These are phyloP conservation scores for Heliconius congener DNA, from an alignment of 1,140 invertebrate genomes.

Conservation along the genomic window DNA sequence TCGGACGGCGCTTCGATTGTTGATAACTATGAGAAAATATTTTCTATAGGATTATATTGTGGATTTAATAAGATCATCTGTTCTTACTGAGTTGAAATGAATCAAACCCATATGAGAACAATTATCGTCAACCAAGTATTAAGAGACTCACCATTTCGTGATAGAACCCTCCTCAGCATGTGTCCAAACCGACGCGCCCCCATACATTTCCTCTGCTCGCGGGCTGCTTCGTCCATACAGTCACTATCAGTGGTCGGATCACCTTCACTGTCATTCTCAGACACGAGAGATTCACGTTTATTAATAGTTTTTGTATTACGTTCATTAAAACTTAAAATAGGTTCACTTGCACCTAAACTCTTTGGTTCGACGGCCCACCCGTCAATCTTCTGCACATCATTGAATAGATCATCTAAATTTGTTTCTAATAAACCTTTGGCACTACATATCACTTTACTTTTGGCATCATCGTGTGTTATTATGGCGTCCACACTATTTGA, in stretches of 20 bases:
- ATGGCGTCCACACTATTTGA: constrained; percentile 73
- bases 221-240: constrained; percentile 62
- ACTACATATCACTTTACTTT: constrained; percentile 77
- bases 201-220: constrained; percentile 71
- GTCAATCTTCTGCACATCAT: constrained; percentile 60
- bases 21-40: constrained; percentile 30
- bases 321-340: constrained; percentile 61
- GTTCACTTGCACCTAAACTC: constrained; percentile 70
- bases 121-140: neutral
- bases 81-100: neutral
- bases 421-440: constrained; percentile 81
- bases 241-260: constrained; percentile 69
- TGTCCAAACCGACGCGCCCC: constrained; percentile 70
- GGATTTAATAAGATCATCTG: neutral
- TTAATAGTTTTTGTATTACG: constrained; percentile 44
- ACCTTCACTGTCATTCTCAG: constrained; percentile 66
- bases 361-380: constrained; percentile 63
- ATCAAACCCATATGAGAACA: neutral
- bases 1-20: constrained; percentile 29
- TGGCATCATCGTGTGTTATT: constrained; percentile 59
- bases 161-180: constrained; percentile 71
- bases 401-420: constrained; percentile 77
- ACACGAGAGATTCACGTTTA: constrained; percentile 65
- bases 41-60: constrained; percentile 10
- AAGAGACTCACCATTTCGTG: constrained; percentile 69